These are phyloP conservation scores for Amphipyra tragopoginis DNA, from an alignment of 2,888 invertebrate genomes.

Conservation along the genomic window DNA sequence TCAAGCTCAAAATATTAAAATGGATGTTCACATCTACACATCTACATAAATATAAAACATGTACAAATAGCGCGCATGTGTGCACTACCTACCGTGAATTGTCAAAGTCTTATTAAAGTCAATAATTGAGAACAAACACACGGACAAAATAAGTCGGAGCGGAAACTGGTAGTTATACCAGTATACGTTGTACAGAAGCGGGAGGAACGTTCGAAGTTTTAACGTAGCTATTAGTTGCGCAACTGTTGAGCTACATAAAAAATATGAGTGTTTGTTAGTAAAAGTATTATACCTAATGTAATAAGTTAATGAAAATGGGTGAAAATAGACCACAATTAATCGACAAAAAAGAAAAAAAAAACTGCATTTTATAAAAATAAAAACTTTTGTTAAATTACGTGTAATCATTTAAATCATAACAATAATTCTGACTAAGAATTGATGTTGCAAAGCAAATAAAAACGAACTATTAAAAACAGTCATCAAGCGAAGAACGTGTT, in stretches of 20 bases:
- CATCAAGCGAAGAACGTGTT: too few species aligned
- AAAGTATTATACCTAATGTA: too few species aligned
- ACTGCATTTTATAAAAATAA: too few species aligned
- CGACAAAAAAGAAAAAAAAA: too few species aligned
- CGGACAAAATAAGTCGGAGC: constrained; percentile 76
- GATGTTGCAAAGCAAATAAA: too few species aligned
- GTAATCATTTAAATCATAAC: too few species aligned
- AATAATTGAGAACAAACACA: constrained; percentile 79
- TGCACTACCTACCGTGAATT: constrained; percentile 69
- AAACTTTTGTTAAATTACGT: too few species aligned
- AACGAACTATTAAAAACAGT: too few species aligned
- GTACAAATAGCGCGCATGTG: constrained; percentile 53
- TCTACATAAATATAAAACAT: constrained; percentile 35
- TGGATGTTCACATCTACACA: constrained; percentile 3
- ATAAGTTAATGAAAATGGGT: too few species aligned
- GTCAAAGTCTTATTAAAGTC: constrained; percentile 80
- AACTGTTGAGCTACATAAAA: constrained; percentile 9
- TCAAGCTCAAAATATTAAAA: constrained; percentile 7
- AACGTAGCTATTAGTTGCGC: background rate
- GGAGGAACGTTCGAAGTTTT: constrained; percentile 30
- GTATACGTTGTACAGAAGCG: constrained; percentile 54
- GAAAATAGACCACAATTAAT: too few species aligned
- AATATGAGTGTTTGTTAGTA: background rate
- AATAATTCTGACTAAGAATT: too few species aligned
- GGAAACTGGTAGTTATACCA: constrained; percentile 76